phyloP scores from a whole-genome alignment of 2,888 invertebrate genomes.

The Eupelmus urozonus region DNA sequence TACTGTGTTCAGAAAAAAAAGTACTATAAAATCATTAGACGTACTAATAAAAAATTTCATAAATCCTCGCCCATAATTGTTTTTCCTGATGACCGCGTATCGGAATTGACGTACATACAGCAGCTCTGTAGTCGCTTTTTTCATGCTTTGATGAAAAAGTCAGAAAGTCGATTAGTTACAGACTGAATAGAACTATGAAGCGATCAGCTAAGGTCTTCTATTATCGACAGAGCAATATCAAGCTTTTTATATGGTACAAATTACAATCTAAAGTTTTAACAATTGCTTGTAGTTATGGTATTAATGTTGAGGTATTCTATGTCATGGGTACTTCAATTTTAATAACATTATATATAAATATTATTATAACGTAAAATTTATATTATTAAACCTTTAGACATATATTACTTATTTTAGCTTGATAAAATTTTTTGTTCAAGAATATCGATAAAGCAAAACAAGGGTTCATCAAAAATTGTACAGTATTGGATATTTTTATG shows the following conservation, averaged over 20 bases:
- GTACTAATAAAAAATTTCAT: slow-evolving; percentile 25
- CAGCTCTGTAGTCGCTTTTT: slow-evolving; percentile 22
- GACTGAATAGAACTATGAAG: not conserved
- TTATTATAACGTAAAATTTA: too few relatives aligned
- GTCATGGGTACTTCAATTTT: not conserved
- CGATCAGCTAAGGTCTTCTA: not conserved
- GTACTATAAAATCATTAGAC: slow-evolving; percentile 52
- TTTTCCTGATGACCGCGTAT: slow-evolving; percentile 11
- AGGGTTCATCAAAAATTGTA: not conserved
- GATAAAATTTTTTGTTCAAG: not conserved
- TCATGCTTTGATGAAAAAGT: not conserved
- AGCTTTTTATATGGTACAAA: not conserved
- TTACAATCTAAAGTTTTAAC: not conserved
- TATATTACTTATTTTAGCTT: too few relatives aligned
- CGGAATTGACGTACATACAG: slow-evolving; percentile 40
- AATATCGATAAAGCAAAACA: not conserved
- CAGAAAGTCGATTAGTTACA: slow-evolving; percentile 11
- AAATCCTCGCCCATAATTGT: slow-evolving; percentile 22
- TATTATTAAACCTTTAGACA: too few relatives aligned
- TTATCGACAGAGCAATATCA: slow-evolving; percentile 4
- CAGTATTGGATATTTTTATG: not conserved
- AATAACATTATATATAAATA: too few relatives aligned
- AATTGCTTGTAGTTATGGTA: not conserved
- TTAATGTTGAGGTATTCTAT: not conserved
- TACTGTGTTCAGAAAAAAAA: slow-evolving; percentile 57